Base-by-base conservation (phyloP, 2,888 invertebrate genomes). In the Drosophila fulvimacula region DNA sequence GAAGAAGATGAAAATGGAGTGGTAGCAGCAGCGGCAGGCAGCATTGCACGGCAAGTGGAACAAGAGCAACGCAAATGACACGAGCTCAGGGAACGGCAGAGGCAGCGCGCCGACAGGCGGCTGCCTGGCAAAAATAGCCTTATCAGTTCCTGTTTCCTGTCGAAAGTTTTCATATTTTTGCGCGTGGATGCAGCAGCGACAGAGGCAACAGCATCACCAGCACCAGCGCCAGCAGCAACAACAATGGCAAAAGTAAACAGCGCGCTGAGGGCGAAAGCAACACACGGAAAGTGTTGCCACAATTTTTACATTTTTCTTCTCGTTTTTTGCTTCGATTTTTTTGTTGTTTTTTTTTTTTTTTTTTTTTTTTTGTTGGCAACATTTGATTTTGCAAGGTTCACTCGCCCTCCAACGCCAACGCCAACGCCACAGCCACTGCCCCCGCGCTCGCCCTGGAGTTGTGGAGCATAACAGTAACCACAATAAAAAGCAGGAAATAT, bases 61-160 rank as follows among this genome's bases (percentile, higher is more conserved):
- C 63, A 69, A 71, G 59, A 58, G 76, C 68, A 75, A 64, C 73
- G 78, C 72, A 76, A 76, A 78, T 76, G 84, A 82, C 84, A 79
- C 71, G 69, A 74, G 70, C 63, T 48, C 46, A 70, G 62, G 32
- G 52, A 72, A 70, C 36, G 24, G 57, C 19, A 46, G 59, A 41
- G 34, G 64, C 48, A 44, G 64, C 57, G 64, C 59, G 76, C 53
- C 69, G 76, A 72, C 80, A 62, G 76, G 75, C 74, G 79, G 75
- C 67, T 80, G 81, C 78, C 81, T 80, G 82, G 79, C 78, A 84
- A 90, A 90, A 90, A 91, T 91, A 90, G 91, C 89, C 92, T 92
- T 92, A 92, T 92, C 92, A 92, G 92, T 83, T 83, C 83, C 83
- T 89, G 85, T 88, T 91, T 92, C 92, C 92, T 92, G 92, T 91